Conservation (phyloP, 2,113 vertebrate species). For the Oryzias javanicus region DNA sequence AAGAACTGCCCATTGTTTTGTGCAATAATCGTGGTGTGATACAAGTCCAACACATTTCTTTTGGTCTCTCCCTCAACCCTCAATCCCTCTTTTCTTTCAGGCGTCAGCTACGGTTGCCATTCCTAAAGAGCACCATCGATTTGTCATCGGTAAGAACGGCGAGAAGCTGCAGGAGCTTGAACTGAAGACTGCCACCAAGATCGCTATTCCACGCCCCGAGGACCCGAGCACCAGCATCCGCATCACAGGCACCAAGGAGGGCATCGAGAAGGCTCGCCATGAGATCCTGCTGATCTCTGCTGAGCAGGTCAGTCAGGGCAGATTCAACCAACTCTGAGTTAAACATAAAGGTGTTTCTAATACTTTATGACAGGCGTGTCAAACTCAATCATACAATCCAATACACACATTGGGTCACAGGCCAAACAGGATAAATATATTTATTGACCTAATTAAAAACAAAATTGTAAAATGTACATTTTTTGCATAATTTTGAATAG, state of each 20-base stretch:
- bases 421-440: no score
- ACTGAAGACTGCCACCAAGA: constrained; percentile 80
- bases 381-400: no score
- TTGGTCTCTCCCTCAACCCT: background rate
- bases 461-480: no score
- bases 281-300: constrained; percentile 79
- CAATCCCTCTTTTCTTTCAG: constrained; percentile 26
- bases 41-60: no score
- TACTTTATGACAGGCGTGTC: no score
- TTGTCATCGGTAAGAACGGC: constrained; percentile 79
- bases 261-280: constrained; percentile 79
- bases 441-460: no score
- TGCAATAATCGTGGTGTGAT: no score
- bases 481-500: no score
- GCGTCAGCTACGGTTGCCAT: constrained; percentile 76
- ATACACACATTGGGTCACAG: no score
- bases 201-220: constrained; percentile 74
- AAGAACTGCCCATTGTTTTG: no score
- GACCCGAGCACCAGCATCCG: constrained; percentile 77
- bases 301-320: constrained; percentile 70
- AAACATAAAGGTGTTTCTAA: background rate
- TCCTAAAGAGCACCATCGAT: constrained; percentile 81
- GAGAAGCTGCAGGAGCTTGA: constrained; percentile 82
- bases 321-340: background rate
- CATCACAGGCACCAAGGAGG: constrained; percentile 79